These are phyloP conservation scores for Hedychridium roseum DNA, from an alignment of 2,888 invertebrate genomes.

Conservation along the genomic window DNA sequence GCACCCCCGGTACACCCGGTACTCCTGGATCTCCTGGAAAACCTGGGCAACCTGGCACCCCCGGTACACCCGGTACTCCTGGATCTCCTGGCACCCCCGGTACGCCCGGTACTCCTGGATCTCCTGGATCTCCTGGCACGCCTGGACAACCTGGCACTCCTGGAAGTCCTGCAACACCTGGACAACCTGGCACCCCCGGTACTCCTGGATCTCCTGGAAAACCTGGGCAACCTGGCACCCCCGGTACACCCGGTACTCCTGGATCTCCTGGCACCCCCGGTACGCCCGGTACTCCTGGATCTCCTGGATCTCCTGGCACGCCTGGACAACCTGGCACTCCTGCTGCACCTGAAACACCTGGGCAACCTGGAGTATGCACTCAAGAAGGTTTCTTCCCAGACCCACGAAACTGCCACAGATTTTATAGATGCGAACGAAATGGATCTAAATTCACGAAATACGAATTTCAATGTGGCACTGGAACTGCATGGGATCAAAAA, in stretches of 20 bases:
- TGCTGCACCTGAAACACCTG: neutral
- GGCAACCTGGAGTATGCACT: constrained; percentile 62
- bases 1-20: constrained; percentile 21
- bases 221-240: constrained; percentile 16
- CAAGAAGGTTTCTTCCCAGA: constrained; percentile 76
- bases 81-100: constrained; percentile 26
- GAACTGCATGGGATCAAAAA: constrained; percentile 74
- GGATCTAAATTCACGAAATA: constrained; percentile 64
- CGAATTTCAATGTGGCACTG: constrained; percentile 71
- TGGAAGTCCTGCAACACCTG: constrained; percentile 12
- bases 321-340: constrained; percentile 17
- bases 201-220: constrained; percentile 19
- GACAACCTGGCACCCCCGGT: constrained; percentile 17
- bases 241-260: constrained; percentile 19
- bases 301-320: constrained; percentile 24
- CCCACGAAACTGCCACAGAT: constrained; percentile 73
- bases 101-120: constrained; percentile 18
- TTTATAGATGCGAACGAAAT: constrained; percentile 77
- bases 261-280: constrained; percentile 58
- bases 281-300: constrained; percentile 62
- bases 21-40: constrained; percentile 21
- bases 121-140: constrained; percentile 4
- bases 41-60: constrained; percentile 31
- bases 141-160: constrained; percentile 16
- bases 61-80: constrained; percentile 16